Evolutionary conservation across 1,140 invertebrate species (phyloP), one percentile per base, ranked within the genome.

Genomic region (Drosophila tropicalis): DNA sequence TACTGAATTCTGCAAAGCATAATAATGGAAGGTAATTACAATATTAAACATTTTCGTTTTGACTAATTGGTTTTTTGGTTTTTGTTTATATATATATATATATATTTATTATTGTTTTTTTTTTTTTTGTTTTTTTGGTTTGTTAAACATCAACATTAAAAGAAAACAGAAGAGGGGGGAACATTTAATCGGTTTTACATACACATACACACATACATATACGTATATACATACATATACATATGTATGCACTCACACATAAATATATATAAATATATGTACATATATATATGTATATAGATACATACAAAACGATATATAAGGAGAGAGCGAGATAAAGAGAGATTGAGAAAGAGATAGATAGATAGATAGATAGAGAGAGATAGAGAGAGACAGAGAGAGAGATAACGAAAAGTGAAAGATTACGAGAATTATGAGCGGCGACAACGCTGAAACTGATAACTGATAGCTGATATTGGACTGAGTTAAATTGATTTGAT

Each of bases 1-100:
- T 91, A 91, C 90, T 91, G 90, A 91, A 91, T 91, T 91, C 90
- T 91, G 90, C 90, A 91, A 91, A 91, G 90, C 90, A 91, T 91
- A 91, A 91, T 83, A 51, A 51, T 89, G 85, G 77, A 89, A 89
- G 84, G 84, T 89, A 89, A 89, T 89, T 89, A 89, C 84, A 89
- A 51, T 78, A 89, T 89, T 89, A 89, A 89, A 89, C 79, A 74
- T 87, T 87, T 89, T 89, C 83, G 87, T 70, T 83, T 71, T 83
- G 80, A 83, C 72, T 51, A 51, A 22, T 51, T 47, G 15, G 15
- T 47, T 47, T 47, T 51, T 17, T 19, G 0, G 15, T 47, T 47
- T 47, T 22, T 22, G 7, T 22, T 51, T 12, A 10, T 19, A n/a
- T n/a, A n/a, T n/a, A n/a, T n/a, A n/a, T n/a, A n/a, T n/a, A n/a